Percentiles rank a stretch among this genome's conserved stretches.
These are phyloP conservation scores for Chrysocyon brachyurus DNA, from an alignment of 2,797 vertebrate genomes.

Conservation along the genomic window DNA sequence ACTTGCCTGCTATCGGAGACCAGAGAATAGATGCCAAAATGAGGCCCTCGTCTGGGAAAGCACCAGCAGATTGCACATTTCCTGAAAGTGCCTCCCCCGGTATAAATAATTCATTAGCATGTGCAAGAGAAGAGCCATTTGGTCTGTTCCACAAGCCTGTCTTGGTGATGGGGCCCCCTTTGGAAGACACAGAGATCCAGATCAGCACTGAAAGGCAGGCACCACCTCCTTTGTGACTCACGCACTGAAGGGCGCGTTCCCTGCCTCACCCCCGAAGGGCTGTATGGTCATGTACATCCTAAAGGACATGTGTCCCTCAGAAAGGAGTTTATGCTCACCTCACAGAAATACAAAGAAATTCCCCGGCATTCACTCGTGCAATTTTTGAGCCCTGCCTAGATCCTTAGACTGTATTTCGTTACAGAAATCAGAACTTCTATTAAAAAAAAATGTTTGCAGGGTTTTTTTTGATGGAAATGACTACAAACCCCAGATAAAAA, in stretches of 20 bases:
- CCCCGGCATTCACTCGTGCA: background rate
- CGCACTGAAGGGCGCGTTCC: rapidly evolving
- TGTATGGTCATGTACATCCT: background rate
- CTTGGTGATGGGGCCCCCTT: too few species aligned
- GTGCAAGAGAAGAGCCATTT: background rate
- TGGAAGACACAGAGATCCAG: background rate
- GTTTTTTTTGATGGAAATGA: slow-evolving; percentile 13
- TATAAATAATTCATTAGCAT: background rate
- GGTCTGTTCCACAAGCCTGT: background rate
- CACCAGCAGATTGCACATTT: background rate
- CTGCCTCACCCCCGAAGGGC: background rate
- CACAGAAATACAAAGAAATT: background rate
- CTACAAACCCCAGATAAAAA: background rate
- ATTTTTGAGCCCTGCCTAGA: background rate
- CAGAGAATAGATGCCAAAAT: background rate
- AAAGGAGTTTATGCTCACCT: background rate
- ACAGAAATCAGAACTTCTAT: background rate
- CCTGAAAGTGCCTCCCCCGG: background rate
- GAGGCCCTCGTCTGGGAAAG: rapidly evolving
- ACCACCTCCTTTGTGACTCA: rapidly evolving
- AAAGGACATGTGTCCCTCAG: background rate
- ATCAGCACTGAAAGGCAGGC: background rate
- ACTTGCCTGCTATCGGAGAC: background rate
- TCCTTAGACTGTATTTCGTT: background rate
- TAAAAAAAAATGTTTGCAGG: slow-evolving; percentile 19